Percentiles rank a stretch among this genome's conserved stretches.
Evolutionary conservation across 1,140 invertebrate species (phyloP).

Genomic region (Bicyclus anynana): DNA sequence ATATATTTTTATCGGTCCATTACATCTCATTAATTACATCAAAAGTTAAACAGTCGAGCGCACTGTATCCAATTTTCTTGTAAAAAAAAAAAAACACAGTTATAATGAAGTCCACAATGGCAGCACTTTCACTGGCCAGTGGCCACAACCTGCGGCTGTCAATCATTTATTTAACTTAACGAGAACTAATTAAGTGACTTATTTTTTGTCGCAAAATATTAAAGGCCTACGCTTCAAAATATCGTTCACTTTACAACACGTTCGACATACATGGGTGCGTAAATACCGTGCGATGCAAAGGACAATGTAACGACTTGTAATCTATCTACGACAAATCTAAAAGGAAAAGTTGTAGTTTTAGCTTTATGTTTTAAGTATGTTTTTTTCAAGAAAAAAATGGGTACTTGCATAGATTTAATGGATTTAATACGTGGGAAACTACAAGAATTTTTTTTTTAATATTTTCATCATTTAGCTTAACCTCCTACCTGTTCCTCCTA

Average conservation of each 20-base stretch:
- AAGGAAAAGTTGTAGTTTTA: too few relatives aligned
- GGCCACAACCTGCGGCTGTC: constrained; percentile 19
- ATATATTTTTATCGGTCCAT: neutral
- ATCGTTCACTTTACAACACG: constrained; percentile 10
- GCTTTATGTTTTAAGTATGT: too few relatives aligned
- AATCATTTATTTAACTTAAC: constrained; percentile 27
- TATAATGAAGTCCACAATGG: constrained; percentile 26
- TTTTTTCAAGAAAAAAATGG: too few relatives aligned
- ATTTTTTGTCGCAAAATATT: constrained; percentile 33
- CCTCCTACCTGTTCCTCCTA: too few relatives aligned
- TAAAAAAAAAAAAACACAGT: constrained; percentile 9
- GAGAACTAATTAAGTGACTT: constrained; percentile 34
- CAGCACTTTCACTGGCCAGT: constrained; percentile 27
- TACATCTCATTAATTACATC: neutral
- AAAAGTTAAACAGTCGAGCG: neutral
- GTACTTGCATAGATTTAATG: too few relatives aligned
- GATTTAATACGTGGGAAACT: too few relatives aligned
- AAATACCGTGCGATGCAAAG: neutral
- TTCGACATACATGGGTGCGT: neutral
- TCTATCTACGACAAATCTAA: too few relatives aligned
- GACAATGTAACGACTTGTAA: too few relatives aligned
- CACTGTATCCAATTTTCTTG: neutral
- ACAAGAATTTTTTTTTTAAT: too few relatives aligned
- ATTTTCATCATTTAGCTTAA: too few relatives aligned
- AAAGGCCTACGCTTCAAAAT: constrained; percentile 27